These are phyloP conservation scores for Macrosteles quadrilineatus DNA, from an alignment of 1,140 invertebrate species.

Conservation along the genomic window DNA sequence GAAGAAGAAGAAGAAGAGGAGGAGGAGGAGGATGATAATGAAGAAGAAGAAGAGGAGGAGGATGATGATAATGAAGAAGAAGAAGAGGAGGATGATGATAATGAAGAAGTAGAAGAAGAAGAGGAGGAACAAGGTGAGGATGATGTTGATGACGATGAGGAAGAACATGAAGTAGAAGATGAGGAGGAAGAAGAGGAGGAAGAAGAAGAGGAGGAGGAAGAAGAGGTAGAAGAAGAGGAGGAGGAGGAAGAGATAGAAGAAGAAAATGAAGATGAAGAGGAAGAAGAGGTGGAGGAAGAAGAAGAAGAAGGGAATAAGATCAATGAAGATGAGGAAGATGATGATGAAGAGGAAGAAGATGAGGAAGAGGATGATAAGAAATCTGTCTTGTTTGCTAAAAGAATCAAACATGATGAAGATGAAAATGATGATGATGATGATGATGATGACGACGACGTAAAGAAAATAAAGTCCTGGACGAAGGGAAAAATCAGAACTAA, in stretches of 20 bases:
- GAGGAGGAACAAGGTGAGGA: constrained; percentile 37
- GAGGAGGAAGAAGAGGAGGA: constrained; percentile 11
- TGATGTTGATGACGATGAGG: constrained; percentile 16
- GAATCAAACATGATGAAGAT: constrained; percentile 38
- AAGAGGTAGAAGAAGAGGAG: constrained; percentile 33
- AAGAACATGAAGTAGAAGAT: constrained; percentile 18
- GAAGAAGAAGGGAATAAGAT: constrained; percentile 10
- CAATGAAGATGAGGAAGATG: constrained; percentile 30
- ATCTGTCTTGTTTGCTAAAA: constrained; percentile 13
- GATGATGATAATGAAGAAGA: constrained; percentile 45
- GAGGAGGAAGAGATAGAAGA: constrained; percentile 46
- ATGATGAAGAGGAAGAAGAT: constrained; percentile 38
- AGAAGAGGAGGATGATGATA: constrained; percentile 43
- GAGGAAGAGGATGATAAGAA: constrained; percentile 31
- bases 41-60: constrained; percentile 35
- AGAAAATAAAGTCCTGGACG: not conserved
- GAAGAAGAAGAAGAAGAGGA: constrained; percentile 22
- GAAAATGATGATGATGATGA: constrained; percentile 43
- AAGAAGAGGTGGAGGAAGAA: not conserved
- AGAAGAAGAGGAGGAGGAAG: not conserved
- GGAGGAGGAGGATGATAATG: constrained; percentile 36
- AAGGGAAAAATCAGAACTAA: constrained; percentile 13
- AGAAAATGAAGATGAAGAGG: constrained; percentile 35
- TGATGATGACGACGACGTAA: constrained; percentile 28
- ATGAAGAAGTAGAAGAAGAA: constrained; percentile 40